These are phyloP conservation scores for Drosophila anomelani DNA, from an alignment of 2,888 invertebrate species.

Conservation along the genomic window DNA sequence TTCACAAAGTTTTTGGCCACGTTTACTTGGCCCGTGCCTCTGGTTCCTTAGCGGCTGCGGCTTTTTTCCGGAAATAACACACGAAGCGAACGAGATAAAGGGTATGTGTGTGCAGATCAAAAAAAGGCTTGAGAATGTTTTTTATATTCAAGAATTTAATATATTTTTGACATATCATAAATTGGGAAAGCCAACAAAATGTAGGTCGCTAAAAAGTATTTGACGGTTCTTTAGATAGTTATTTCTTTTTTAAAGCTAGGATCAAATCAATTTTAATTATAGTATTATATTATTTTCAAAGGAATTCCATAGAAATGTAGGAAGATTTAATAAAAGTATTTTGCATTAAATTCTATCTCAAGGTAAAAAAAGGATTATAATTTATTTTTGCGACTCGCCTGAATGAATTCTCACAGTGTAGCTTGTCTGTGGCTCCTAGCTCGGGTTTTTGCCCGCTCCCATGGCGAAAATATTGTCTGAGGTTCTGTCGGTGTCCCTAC, in stretches of 20 bases:
- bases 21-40: conserved; percentile 25
- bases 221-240: not conserved
- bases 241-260: no score
- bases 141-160: not conserved
- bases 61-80: conserved; percentile 42
- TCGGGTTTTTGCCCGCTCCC: conserved; percentile 33
- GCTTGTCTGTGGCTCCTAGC: not conserved
- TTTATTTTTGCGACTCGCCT: no score
- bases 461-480: conserved; percentile 62
- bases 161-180: not conserved
- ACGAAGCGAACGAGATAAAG: conserved; percentile 28
- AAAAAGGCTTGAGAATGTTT: not conserved
- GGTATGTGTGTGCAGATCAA: conserved; percentile 12
- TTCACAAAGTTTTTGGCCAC: conserved; percentile 49
- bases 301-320: no score
- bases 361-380: no score
- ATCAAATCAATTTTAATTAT: no score
- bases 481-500: conserved; percentile 54
- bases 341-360: no score
- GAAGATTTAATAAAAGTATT: no score
- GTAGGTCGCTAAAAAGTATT: not conserved
- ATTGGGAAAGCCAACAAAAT: not conserved
- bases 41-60: conserved; percentile 1
- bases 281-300: no score
- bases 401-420: not conserved